Evolutionary conservation across 2,888 invertebrate species (phyloP), one percentile per base, ranked within the genome.

Genomic region (Pandemis heparana): DNA sequence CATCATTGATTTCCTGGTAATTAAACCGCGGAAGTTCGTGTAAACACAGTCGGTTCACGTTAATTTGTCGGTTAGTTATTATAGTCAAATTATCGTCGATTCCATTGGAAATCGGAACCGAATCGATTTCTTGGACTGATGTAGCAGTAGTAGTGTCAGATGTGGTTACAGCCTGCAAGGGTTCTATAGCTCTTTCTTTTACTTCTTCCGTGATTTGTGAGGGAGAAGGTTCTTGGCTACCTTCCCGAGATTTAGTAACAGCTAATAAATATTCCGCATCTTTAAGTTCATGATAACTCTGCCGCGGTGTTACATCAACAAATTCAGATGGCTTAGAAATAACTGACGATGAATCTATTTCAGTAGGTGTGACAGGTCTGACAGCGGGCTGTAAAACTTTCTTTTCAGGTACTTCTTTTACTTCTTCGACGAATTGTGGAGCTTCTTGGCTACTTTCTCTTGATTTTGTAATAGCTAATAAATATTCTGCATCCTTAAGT

Each of bases 1-100:
- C 90, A 76, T 90, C 89, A 69, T 60, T 78, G 39, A 89, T 61
- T 73, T 90, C 89, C 41, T 86, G 80, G 76, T 89, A 89, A 75
- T 69, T 87, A 75, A 80, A 87, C 56, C 80, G 79, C 48, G 87
- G 86, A 5, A 82, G 75, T 80, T 89, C 88, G 46, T 81, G 81
- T 60, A 85, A 75, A 16, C 59, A 66, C 59, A 73, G 64, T 32
- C 46, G 70, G 7, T 59, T 75, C 51, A 64, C 23, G 61, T 65
- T 70, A 23, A 74, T 65, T 65, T 65, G 65, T 48, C 16, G 32
- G 70, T 53, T 64, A 9, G 69, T 74, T n/a, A 70, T 18, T 16
- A 46, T 38, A 43, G 64, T 70, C 7, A 64, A n/a, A 12, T 41
- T 39, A 63, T 53, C 48, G n/a, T 65, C 56, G 16, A 70, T 16